Evolutionary conservation across 2,797 vertebrate species (phyloP), one percentile per base, ranked within the genome.

Genomic region (Enteromius anoplus): DNA sequence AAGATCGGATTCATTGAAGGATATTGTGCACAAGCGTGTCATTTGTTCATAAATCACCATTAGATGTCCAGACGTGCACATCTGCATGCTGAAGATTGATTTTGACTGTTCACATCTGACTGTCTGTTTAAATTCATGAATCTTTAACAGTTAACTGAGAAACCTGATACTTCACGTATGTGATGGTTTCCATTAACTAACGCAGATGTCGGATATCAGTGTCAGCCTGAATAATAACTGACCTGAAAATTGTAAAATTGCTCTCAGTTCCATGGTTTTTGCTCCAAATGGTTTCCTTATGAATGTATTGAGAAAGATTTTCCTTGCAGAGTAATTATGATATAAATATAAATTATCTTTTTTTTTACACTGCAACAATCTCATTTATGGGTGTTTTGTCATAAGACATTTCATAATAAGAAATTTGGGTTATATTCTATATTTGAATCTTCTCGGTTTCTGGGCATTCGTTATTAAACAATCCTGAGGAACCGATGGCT

Each of bases 211-310:
- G 76, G 77, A 79, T 55, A 86, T 89, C 83, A 85, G 10, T 72
- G 77, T 64, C 78, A 83, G 49, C 58, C 26, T 79, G 62, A 87
- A 89, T 89, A 84, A 87, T 75, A 45, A 73, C 69, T 66, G 76
- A 86, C 84, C 79, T 79, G 37, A 55, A 78, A 77, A 88, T 89
- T 89, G 85, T 87, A 79, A 88, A 84, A 87, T 78, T 86, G 86
- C 82, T 81, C 10, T 84, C 45, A 26, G 83, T 85, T 17, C 85
- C 84, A 79, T 62, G 77, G 60, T 86, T 90, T 40, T 91, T 87
- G n/a, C 81, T 90, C 84, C 70, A 85, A 81, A 88, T 86, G 37
- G 79, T 85, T 66, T 84, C 60, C 84, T 64, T 72, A 64, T 47
- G 51, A 51, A 23, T 14, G 62, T 51, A 6, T 88, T 83, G 87